These are phyloP conservation scores for Drosophila yooni DNA, from an alignment of 2,888 invertebrate genomes.

Conservation along the genomic window DNA sequence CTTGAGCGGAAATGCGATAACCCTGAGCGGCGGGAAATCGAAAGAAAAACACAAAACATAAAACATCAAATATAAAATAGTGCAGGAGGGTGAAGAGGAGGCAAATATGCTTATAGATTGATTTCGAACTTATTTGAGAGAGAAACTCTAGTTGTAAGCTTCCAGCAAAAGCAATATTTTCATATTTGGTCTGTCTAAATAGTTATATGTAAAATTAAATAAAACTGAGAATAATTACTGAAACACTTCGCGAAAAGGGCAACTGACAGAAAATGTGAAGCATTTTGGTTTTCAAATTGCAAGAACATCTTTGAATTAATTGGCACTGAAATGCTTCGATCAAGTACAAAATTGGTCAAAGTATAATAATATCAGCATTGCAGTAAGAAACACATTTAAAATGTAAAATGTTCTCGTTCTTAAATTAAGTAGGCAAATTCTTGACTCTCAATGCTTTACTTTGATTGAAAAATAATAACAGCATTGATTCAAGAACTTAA, in stretches of 20 bases:
- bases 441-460: not conserved
- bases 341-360: not conserved
- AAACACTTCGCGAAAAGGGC: not conserved
- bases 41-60: slow-evolving; percentile 39
- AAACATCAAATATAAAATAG: not conserved
- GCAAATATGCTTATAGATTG: not conserved
- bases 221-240: not conserved
- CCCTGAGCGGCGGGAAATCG: slow-evolving; percentile 70
- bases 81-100: not conserved
- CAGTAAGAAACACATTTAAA: not conserved
- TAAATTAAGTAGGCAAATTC: not conserved
- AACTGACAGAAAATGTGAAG: not conserved
- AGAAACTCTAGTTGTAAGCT: not conserved
- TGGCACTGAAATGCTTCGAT: not conserved
- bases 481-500: not conserved
- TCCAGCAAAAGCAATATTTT: not conserved
- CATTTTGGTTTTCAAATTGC: not conserved
- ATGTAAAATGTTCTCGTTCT: not conserved
- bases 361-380: no score
- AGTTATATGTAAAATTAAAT: not conserved
- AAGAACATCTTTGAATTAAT: not conserved
- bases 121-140: not conserved
- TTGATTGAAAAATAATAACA: not conserved
- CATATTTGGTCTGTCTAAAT: not conserved
- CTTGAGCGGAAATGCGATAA: slow-evolving; percentile 79